Conservation (phyloP, 2,113 vertebrate genomes). For the Mohoua ochrocephala region DNA sequence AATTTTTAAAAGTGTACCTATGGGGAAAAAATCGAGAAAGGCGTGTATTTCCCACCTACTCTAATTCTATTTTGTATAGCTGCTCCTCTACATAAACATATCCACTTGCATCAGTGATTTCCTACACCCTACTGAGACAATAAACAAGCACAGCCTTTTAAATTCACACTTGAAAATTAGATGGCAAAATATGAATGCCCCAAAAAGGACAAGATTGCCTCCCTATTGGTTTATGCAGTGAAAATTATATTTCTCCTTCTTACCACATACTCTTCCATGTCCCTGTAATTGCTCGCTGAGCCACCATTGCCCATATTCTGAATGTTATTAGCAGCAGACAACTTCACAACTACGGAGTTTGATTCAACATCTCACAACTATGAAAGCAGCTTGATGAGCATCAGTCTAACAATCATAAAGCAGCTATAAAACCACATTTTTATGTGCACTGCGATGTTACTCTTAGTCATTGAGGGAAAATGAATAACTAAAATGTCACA, state of each 20-base stretch:
- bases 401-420: constrained; percentile 39
- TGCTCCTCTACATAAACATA: neutral
- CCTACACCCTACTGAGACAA: neutral
- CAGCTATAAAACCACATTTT: constrained; percentile 41
- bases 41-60: neutral
- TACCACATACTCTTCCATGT: neutral
- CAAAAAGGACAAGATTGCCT: neutral
- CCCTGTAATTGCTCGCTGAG: neutral
- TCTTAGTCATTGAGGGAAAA: constrained; percentile 25
- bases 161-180: neutral
- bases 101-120: neutral
- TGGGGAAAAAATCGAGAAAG: neutral
- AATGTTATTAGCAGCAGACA: neutral
- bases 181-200: neutral
- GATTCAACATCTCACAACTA: constrained; percentile 18
- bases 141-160: neutral
- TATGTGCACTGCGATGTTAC: constrained; percentile 4
- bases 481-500: constrained; percentile 27
- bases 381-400: constrained; percentile 30
- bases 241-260: neutral
- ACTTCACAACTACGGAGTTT: neutral
- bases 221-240: neutral
- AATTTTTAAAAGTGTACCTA: neutral
- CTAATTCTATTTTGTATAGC: neutral
- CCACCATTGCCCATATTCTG: neutral